Percentiles rank a stretch among this genome's conserved stretches.
Conservation (phyloP, 1,140 invertebrate species). For the Psix sp. region DNA sequence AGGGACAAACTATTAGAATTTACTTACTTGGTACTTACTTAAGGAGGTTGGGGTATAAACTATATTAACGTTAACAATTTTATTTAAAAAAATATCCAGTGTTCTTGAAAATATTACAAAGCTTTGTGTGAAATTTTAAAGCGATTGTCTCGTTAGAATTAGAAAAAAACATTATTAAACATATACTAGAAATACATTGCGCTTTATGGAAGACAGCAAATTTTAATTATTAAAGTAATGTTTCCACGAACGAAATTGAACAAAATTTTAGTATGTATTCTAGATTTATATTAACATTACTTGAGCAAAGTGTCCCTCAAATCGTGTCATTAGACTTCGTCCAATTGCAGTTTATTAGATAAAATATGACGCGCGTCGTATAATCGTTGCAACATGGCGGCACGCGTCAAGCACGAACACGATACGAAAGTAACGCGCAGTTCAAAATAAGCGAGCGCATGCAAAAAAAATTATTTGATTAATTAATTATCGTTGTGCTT, state of each 20-base stretch:
- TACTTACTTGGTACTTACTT: too few species aligned
- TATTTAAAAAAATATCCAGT: neutral
- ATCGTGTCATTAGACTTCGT: too few species aligned
- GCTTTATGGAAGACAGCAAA: neutral
- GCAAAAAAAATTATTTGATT: too few species aligned
- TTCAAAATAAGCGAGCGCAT: too few species aligned
- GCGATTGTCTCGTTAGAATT: neutral
- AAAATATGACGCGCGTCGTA: too few species aligned
- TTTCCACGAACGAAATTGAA: neutral
- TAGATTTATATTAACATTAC: neutral
- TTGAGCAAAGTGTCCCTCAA: neutral
- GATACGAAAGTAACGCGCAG: too few species aligned
- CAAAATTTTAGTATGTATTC: neutral
- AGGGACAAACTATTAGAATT: too few species aligned
- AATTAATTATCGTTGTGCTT: too few species aligned
- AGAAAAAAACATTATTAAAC: neutral
- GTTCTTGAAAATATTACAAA: neutral
- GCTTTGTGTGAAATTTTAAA: too few species aligned
- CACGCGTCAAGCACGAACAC: too few species aligned
- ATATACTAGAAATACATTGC: neutral
- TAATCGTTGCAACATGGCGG: too few species aligned
- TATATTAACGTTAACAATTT: neutral
- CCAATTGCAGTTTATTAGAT: too few species aligned
- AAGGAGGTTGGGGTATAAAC: slow-evolving; percentile 2
- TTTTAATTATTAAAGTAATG: slow-evolving; percentile 1